These are phyloP conservation scores for Electrophaes corylata DNA, from an alignment of 2,888 invertebrate genomes.

Conservation along the genomic window DNA sequence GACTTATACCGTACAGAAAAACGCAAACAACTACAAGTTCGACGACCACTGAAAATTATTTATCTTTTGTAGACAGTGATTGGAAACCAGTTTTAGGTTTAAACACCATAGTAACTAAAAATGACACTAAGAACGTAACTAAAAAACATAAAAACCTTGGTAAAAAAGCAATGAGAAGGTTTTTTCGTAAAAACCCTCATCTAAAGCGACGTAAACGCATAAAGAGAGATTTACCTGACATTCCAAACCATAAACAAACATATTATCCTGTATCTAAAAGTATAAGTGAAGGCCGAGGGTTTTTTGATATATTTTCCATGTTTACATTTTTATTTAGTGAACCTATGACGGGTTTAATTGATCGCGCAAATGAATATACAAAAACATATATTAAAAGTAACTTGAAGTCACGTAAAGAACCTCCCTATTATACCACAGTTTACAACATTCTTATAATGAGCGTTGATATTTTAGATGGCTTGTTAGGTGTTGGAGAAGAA, in stretches of 20 bases:
- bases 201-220: conserved; percentile 53
- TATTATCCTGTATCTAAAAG: conserved; percentile 2
- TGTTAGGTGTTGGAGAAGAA: conserved; percentile 58
- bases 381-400: conserved; percentile 55
- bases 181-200: conserved; percentile 47
- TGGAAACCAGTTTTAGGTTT: conserved; percentile 70
- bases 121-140: conserved; percentile 36
- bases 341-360: conserved; percentile 46
- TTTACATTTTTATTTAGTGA: conserved; percentile 50
- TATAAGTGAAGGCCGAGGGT: conserved; percentile 40
- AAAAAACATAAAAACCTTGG: conserved; percentile 7
- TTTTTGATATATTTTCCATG: conserved; percentile 51
- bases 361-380: conserved; percentile 53
- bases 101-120: conserved; percentile 47
- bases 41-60: conserved; percentile 39
- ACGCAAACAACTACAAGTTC: conserved; percentile 45
- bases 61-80: conserved; percentile 51
- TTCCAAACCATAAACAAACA: not conserved
- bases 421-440: conserved; percentile 61
- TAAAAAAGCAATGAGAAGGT: conserved; percentile 32
- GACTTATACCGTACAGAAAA: conserved; percentile 59
- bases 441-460: conserved; percentile 64
- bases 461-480: conserved; percentile 65
- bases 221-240: conserved; percentile 31
- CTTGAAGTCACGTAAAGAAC: conserved; percentile 50